Evolutionary conservation across 2,888 invertebrate species (phyloP), one percentile per base, ranked within the genome.

Genomic region (Rhyacophila evoluta): DNA sequence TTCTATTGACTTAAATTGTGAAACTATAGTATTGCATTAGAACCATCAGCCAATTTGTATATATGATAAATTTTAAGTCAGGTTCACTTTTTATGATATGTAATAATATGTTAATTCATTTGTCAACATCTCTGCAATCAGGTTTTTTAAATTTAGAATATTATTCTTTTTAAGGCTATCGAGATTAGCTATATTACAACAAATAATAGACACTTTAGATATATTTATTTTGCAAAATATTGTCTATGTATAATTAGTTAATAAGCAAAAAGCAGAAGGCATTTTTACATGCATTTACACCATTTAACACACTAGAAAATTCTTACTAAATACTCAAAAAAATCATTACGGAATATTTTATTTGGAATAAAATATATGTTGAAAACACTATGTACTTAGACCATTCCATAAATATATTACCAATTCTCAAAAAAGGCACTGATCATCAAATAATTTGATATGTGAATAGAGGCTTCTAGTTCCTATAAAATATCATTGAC

Each of bases 391-490:
- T 25, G 55, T 55, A 19, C 10, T 8, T 55, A n/a, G n/a, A n/a
- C 10, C 19, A 38, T 8, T 55, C 10, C 15, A 25, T 55, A 55
- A 33, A 4, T 33, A 33, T 4, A 4, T 33, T 55, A 55, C 55
- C 8, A 10, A 55, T 12, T 55, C 19, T 55, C 55, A 12, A 55
- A 55, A 55, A 55, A 55, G 55, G 55, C 55, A 55, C 55, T 55
- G 19, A 55, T 55, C 25, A 55, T 19, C 55, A 55, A 55, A 55
- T 55, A 55, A 55, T 10, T 55, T 19, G 55, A 55, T 55, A 55
- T 55, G 55, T 55, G 55, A 19, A 19, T 6, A 19, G 19, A 55
- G 55, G 55, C 55, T 55, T 5, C 39, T 39, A 25, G 12, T 6
- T 41, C 5, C 12, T 19, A 19, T 15, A 41, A 41, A 41, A 15